These are phyloP conservation scores for Rhagonycha lutea DNA, from an alignment of 2,888 invertebrate species.

Conservation along the genomic window DNA sequence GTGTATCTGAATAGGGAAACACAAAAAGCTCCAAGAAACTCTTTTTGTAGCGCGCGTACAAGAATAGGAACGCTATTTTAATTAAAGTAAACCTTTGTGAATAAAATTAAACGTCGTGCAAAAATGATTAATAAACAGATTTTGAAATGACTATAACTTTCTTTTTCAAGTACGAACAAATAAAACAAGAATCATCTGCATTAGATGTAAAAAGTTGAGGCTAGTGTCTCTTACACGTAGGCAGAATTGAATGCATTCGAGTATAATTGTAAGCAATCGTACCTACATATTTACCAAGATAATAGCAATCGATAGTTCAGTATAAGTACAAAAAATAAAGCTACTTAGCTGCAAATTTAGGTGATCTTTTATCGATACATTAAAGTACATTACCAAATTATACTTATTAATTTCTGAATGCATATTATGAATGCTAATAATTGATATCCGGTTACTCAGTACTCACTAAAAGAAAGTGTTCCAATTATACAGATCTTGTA, in stretches of 20 bases:
- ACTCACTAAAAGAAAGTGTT: not conserved
- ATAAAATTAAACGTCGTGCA: not conserved
- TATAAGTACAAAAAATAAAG: not conserved
- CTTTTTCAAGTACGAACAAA: not conserved
- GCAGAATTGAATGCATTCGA: not conserved
- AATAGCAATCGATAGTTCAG: not conserved
- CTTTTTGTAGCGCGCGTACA: not conserved
- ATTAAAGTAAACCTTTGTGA: not conserved
- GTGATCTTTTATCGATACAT: not conserved
- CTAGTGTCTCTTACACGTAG: not conserved
- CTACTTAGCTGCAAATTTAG: not conserved
- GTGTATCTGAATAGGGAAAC: not conserved
- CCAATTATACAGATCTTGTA: not conserved
- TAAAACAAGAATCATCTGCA: not conserved
- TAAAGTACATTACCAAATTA: not conserved
- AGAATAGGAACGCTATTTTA: not conserved
- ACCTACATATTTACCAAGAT: not conserved
- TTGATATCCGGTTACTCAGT: not conserved
- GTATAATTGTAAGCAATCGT: not conserved
- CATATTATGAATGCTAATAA: not conserved
- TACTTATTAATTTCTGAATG: not conserved
- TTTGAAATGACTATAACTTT: not conserved
- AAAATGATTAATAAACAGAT: constrained; percentile 1
- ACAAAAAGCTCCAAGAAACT: not conserved
- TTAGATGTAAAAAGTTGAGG: not conserved